These are phyloP conservation scores for Acleris laterana DNA, from an alignment of 2,888 invertebrate genomes.

Conservation along the genomic window DNA sequence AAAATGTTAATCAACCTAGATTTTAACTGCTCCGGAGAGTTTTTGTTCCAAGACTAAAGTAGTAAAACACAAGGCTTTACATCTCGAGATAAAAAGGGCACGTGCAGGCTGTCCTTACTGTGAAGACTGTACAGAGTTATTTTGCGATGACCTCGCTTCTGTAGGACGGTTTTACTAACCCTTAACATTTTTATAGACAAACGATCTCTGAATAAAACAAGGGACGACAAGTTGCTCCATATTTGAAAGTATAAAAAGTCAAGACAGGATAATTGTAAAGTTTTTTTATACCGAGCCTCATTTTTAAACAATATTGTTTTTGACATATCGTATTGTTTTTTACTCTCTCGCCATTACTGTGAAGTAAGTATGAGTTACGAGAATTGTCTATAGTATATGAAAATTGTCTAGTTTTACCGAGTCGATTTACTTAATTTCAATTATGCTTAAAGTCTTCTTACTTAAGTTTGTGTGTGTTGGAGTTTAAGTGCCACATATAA, in stretches of 20 bases:
- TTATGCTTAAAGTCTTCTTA: too few species aligned
- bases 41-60: slow-evolving; percentile 3
- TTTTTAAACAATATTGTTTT: too few species aligned
- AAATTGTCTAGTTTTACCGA: too few species aligned
- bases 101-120: slow-evolving; percentile 15
- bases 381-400: too few species aligned
- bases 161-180: slow-evolving; percentile 27
- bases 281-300: too few species aligned
- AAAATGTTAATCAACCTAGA: too few species aligned
- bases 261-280: background rate
- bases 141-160: slow-evolving; percentile 24
- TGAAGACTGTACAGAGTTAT: slow-evolving; percentile 17
- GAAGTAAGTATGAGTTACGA: too few species aligned
- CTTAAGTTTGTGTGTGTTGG: too few species aligned
- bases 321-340: too few species aligned
- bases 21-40: background rate
- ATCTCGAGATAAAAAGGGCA: slow-evolving; percentile 19
- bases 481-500: too few species aligned
- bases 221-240: slow-evolving; percentile 4
- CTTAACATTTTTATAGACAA: slow-evolving; percentile 28
- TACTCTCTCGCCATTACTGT: too few species aligned
- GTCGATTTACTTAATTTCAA: too few species aligned
- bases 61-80: slow-evolving; percentile 24
- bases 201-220: slow-evolving; percentile 28
- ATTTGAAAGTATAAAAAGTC: slow-evolving; percentile 10